phyloP scores from a whole-genome alignment of 1,140 invertebrate species.

The Scaptomyza hsui region DNA sequence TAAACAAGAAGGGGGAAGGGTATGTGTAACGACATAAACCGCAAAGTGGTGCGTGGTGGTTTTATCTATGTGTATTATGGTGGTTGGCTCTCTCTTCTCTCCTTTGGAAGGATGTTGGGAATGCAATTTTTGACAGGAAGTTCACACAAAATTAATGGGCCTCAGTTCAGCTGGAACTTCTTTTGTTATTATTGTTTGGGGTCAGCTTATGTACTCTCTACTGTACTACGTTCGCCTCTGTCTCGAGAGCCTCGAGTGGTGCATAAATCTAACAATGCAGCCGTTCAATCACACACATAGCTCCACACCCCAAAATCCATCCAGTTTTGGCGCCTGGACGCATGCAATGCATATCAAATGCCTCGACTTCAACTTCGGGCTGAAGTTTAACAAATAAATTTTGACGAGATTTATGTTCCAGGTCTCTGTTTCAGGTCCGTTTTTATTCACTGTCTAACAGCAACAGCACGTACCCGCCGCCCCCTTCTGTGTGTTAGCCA shows the following conservation, averaged over 20 bases:
- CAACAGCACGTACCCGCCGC: constrained; percentile 7
- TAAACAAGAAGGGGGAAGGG: too few species aligned
- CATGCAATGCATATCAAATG: constrained; percentile 71
- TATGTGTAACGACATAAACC: constrained; percentile 24
- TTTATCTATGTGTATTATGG: not conserved
- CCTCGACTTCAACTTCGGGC: constrained; percentile 47
- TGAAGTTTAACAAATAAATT: constrained; percentile 75
- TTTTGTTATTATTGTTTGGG: constrained; percentile 18
- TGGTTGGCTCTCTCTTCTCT: not conserved
- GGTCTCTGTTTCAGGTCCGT: constrained; percentile 45
- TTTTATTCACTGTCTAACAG: constrained; percentile 30
- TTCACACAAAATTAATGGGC: constrained; percentile 56
- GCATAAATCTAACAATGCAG: constrained; percentile 75
- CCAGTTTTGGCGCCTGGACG: constrained; percentile 47
- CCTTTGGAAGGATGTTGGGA: constrained; percentile 8
- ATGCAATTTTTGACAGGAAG: constrained; percentile 65
- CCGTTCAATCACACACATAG: constrained; percentile 57
- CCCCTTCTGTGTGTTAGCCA: constrained; percentile 18
- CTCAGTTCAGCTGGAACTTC: not conserved
- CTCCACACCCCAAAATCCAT: constrained; percentile 24
- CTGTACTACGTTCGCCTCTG: constrained; percentile 23
- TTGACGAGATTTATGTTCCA: constrained; percentile 68
- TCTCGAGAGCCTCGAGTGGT: constrained; percentile 11
- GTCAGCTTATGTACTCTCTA: constrained; percentile 8
- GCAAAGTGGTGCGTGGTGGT: constrained; percentile 23